Base-by-base conservation (phyloP, 1,140 invertebrate genomes). In the Colletes latitarsis region DNA sequence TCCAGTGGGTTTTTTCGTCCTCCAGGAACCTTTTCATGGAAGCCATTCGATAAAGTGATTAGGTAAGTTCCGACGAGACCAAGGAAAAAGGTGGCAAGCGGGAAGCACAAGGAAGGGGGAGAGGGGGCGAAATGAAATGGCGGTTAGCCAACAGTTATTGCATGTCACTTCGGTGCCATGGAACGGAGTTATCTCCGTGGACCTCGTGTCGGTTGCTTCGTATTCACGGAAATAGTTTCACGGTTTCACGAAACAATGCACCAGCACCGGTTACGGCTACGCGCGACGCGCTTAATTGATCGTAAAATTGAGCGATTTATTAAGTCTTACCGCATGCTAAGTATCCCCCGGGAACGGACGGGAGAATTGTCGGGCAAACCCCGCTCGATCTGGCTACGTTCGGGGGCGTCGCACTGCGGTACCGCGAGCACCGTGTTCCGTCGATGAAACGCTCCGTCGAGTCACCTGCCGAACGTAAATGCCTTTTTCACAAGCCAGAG, bases 11-110 rank as follows among this genome's bases (percentile, higher is more conserved):
- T 77, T 83, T 81, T 74, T 57, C 46, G 49, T 66, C 53, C 17
- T 58, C 67, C 72, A 19, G 82, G 66, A 82, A 90, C 83, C 89
- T 89, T 81, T 89, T 77, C 87, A 77, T 81, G 70, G 68, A 90
- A 83, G 84, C 86, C 89, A 85, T 88, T 91, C 85, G 81, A 86
- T 91, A 91, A 91, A 88, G 87, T 90, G 90, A 91, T 91, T 91
- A 91, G 89, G 84, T 90, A 91, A 90, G 84, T 90, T 90, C 87
- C 71, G 81, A 70, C 63, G 75, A 87, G 73, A 78, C 77, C 73
- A 49, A n/a, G 66, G 52, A 83, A 83, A 87, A 82, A 75, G 78
- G 71, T 80, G 71, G 72, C 72, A n/a, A 67, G 46, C 70, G 58
- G 21, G 70, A 46, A 14, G 46, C 69, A 14, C 58, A 58, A n/a